Percentiles rank a stretch among this genome's conserved stretches.
Conservation (phyloP, 2,797 vertebrate species). For the Sebastes taczanowskii region DNA sequence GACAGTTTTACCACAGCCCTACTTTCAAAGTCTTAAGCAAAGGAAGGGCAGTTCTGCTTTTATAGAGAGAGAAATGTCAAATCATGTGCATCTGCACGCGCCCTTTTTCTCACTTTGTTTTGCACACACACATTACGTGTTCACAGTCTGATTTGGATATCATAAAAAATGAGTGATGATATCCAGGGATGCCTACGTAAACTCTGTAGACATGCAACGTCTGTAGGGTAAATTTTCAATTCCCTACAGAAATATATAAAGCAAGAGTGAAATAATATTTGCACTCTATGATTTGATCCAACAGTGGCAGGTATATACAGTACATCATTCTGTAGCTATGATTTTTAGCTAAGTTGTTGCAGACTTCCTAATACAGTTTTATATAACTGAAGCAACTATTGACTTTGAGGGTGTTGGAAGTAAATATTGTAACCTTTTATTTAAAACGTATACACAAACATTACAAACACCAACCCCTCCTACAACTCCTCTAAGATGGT, state of each 20-base stretch:
- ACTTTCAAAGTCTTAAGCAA: conserved; percentile 41
- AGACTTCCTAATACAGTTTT: background rate
- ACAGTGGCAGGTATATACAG: background rate
- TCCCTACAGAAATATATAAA: background rate
- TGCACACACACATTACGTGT: background rate
- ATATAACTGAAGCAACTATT: background rate
- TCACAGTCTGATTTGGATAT: background rate
- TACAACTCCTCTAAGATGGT: background rate
- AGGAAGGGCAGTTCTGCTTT: conserved; percentile 51
- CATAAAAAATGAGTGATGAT: background rate
- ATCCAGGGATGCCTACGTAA: background rate
- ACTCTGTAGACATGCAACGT: background rate
- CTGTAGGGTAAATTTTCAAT: background rate
- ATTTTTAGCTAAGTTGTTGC: background rate
- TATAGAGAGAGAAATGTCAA: conserved; percentile 15
- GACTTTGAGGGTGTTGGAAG: background rate
- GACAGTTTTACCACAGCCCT: conserved; percentile 59
- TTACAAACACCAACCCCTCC: background rate
- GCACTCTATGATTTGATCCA: background rate
- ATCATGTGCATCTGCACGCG: conserved; percentile 14
- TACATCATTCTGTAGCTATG: background rate
- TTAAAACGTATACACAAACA: background rate
- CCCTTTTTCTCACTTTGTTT: conserved; percentile 17
- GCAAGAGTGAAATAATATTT: background rate
- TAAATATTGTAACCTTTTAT: background rate